phyloP scores from a whole-genome alignment of 35 echinoderm and acorn worm species.

The Chiridota heheva region DNA sequence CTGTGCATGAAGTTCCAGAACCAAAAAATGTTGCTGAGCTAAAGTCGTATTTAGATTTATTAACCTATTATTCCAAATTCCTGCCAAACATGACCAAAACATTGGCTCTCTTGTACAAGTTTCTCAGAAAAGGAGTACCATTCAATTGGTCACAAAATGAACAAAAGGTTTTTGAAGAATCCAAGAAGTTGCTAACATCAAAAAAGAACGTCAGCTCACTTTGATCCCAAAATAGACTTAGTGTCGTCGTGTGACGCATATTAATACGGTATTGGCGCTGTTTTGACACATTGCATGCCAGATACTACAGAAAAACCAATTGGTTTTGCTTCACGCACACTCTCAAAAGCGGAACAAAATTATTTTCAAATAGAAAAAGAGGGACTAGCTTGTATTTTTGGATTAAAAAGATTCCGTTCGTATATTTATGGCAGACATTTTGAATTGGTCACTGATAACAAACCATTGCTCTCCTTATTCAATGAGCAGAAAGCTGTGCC shows the following conservation, averaged over 20 bases:
- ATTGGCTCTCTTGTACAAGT: constrained; percentile 7
- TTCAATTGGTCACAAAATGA: too few relatives aligned
- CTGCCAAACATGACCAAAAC: too few relatives aligned
- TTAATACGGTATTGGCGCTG: constrained; percentile 49
- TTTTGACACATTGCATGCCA: constrained; percentile 44
- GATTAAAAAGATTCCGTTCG: constrained; percentile 50
- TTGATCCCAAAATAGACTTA: constrained; percentile 40
- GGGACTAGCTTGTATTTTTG: constrained; percentile 59
- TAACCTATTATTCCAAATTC: constrained; percentile 50
- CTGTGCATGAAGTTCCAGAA: constrained; percentile 36
- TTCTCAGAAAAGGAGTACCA: too few relatives aligned
- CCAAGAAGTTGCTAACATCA: constrained; percentile 41
- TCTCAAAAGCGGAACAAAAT: constrained; percentile 48
- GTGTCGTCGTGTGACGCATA: constrained; percentile 45
- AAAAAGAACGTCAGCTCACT: constrained; percentile 44
- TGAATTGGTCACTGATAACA: constrained; percentile 58
- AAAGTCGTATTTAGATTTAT: constrained; percentile 29
- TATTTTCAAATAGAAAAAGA: constrained; percentile 66
- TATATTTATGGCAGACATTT: constrained; percentile 65
- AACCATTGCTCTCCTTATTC: constrained; percentile 43
- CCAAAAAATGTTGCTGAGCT: constrained; percentile 46
- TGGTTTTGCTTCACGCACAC: constrained; percentile 62
- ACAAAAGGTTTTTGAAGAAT: constrained; percentile 33
- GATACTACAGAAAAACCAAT: constrained; percentile 58
- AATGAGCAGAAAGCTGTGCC: constrained; percentile 46